A percentile compares a stretch with the other conserved stretches of the same genome.
Conservation (phyloP, 2,113 vertebrate species). For the Boleophthalmus pectinirostris region DNA sequence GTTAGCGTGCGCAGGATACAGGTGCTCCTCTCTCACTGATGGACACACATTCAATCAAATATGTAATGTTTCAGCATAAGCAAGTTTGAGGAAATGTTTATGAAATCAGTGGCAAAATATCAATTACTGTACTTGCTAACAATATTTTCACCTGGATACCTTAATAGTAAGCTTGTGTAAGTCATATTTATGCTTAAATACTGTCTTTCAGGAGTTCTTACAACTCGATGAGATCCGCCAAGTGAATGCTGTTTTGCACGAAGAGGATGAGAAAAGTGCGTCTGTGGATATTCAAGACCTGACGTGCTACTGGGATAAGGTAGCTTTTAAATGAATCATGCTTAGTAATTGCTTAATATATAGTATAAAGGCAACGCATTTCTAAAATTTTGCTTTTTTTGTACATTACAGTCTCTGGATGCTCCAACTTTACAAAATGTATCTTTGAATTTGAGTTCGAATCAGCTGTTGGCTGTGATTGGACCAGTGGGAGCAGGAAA, state of each 20-base stretch:
- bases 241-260: conserved; percentile 22
- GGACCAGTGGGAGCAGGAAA: conserved; percentile 96
- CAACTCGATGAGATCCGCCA: conserved; percentile 82
- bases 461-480: conserved; percentile 87
- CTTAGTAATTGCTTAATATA: not conserved
- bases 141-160: too few relatives aligned
- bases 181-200: not conserved
- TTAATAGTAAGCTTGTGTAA: not conserved
- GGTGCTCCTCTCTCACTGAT: conserved; percentile 65
- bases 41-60: too few relatives aligned
- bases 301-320: conserved; percentile 90
- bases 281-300: conserved; percentile 80
- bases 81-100: too few relatives aligned
- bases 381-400: not conserved
- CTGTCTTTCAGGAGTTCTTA: conserved; percentile 79
- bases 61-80: too few relatives aligned
- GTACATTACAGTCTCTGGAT: conserved; percentile 74
- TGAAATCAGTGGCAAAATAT: too few relatives aligned
- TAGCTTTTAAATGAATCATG: conserved; percentile 25
- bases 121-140: too few relatives aligned
- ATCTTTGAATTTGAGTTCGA: conserved; percentile 79
- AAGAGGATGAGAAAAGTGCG: conserved; percentile 59
- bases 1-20: conserved; percentile 91
- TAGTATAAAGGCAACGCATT: too few relatives aligned
- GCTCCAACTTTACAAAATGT: conserved; percentile 84